Evolutionary conservation across 1,140 invertebrate genomes (phyloP).

Genomic region (Scaptomyza pallida): DNA sequence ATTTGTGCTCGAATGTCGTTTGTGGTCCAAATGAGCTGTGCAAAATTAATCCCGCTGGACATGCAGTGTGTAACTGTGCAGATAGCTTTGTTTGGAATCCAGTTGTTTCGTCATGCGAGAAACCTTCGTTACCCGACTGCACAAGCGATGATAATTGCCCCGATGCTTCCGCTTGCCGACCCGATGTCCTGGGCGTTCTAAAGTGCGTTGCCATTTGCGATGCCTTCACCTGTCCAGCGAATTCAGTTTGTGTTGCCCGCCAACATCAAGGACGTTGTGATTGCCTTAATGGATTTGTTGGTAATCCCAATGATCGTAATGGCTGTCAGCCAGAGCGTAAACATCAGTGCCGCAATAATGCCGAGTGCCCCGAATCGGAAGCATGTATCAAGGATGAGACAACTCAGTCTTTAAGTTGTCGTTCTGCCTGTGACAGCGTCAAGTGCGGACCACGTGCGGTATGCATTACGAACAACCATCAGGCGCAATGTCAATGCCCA

Average conservation of each 20-base stretch:
- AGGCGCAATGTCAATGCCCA: conserved; percentile 94
- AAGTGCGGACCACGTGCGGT: conserved; percentile 93
- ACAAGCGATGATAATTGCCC: conserved; percentile 89
- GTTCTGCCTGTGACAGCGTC: conserved; percentile 89
- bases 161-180: conserved; percentile 88
- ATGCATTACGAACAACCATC: conserved; percentile 94
- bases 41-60: conserved; percentile 86
- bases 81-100: conserved; percentile 93
- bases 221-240: conserved; percentile 91
- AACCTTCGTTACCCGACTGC: conserved; percentile 93
- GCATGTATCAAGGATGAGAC: conserved; percentile 86
- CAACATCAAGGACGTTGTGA: conserved; percentile 91
- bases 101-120: conserved; percentile 90
- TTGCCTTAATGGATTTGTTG: conserved; percentile 91
- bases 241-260: conserved; percentile 91
- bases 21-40: conserved; percentile 93
- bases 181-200: conserved; percentile 92
- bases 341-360: conserved; percentile 91
- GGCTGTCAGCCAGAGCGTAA: conserved; percentile 90
- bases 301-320: conserved; percentile 94
- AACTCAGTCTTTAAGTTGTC: conserved; percentile 86
- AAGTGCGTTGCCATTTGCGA: conserved; percentile 92
- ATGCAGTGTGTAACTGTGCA: conserved; percentile 90
- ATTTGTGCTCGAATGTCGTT: conserved; percentile 90
- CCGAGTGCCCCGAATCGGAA: conserved; percentile 92